Percentiles rank a stretch among this genome's conserved stretches.
These are phyloP conservation scores for Halyomorpha halys DNA, from an alignment of 1,140 invertebrate genomes.

Conservation along the genomic window DNA sequence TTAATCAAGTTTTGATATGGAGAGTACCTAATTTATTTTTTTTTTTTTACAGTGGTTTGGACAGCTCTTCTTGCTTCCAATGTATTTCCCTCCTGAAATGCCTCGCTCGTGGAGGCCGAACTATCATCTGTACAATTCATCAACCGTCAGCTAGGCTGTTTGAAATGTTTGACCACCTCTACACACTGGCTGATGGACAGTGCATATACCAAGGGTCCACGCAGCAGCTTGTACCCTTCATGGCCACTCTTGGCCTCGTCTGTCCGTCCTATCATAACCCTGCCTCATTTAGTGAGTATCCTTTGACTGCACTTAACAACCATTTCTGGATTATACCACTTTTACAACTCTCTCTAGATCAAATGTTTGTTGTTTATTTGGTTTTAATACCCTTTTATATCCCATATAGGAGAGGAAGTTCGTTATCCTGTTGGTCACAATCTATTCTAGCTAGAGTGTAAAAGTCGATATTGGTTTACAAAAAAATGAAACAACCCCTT, in stretches of 20 bases:
- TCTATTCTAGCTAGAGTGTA: too few species aligned
- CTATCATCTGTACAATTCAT: conserved; percentile 91
- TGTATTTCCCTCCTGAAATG: conserved; percentile 70
- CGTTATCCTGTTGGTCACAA: too few species aligned
- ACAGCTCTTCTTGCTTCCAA: conserved; percentile 82
- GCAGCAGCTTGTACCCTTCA: conserved; percentile 65
- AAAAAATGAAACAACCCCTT: too few species aligned
- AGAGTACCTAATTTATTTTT: too few species aligned
- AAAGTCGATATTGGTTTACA: too few species aligned
- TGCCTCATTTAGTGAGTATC: conserved; percentile 68
- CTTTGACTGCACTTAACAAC: too few species aligned
- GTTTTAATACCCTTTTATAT: too few species aligned
- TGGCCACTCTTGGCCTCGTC: conserved; percentile 59
- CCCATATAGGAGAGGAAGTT: too few species aligned
- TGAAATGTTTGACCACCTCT: conserved; percentile 91
- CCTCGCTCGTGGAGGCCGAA: conserved; percentile 75
- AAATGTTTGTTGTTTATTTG: too few species aligned
- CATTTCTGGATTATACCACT: too few species aligned
- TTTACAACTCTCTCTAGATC: too few species aligned
- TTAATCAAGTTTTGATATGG: too few species aligned
- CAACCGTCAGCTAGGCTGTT: conserved; percentile 90
- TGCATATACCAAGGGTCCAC: conserved; percentile 80
- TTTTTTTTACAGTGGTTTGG: conserved; percentile 62
- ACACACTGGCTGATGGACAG: conserved; percentile 75
- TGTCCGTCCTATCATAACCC: conserved; percentile 94